phyloP scores from a whole-genome alignment of 2,888 invertebrate species.

The Scotopteryx bipunctaria region DNA sequence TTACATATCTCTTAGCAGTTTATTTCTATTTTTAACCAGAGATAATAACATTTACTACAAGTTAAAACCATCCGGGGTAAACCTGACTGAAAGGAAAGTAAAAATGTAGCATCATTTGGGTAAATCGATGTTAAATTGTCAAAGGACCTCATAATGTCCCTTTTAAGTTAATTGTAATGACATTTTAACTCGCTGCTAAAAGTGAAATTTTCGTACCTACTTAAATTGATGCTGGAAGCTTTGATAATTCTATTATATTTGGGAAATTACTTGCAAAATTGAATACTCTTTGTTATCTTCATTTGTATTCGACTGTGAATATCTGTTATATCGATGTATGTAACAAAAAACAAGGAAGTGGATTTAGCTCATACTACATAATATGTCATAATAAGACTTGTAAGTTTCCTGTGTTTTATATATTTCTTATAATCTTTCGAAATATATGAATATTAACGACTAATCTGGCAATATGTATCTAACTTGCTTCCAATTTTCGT shows the following conservation, averaged over 20 bases:
- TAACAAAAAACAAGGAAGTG: neutral
- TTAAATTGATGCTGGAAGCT: neutral
- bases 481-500: slow-evolving; percentile 1
- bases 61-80: no score
- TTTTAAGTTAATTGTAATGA: slow-evolving; percentile 20
- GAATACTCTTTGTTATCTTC: no score
- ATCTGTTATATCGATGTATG: no score
- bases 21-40: slow-evolving; percentile 38
- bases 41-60: no score
- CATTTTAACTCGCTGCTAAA: slow-evolving; percentile 16
- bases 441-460: neutral
- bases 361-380: neutral
- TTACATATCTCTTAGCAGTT: slow-evolving; percentile 28
- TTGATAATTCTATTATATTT: neutral
- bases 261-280: no score
- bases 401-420: neutral
- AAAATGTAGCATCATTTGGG: slow-evolving; percentile 5
- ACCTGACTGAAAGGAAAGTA: slow-evolving; percentile 4
- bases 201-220: slow-evolving; percentile 3
- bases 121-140: slow-evolving; percentile 17
- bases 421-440: neutral
- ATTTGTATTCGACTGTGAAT: no score
- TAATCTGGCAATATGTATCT: slow-evolving; percentile 1
- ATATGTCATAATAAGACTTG: neutral
- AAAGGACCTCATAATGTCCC: slow-evolving; percentile 6